Evolutionary conservation across 2,888 invertebrate genomes (phyloP).

Genomic region (Globia sparganii): DNA sequence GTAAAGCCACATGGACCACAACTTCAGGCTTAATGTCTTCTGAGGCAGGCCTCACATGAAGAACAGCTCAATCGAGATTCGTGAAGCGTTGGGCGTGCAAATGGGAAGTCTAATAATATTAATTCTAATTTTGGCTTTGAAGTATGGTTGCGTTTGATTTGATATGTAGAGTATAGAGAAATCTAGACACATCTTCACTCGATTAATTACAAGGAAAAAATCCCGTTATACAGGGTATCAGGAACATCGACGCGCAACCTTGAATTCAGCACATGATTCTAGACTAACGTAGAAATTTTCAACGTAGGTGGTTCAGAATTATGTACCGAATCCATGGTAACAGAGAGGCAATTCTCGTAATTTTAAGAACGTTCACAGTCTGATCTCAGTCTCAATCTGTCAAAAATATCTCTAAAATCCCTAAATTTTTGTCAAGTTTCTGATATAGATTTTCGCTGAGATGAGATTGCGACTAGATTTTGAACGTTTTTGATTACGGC

Average conservation of each 20-base stretch:
- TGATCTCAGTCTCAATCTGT: no score
- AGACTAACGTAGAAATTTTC: background rate
- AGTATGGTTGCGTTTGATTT: constrained; percentile 2
- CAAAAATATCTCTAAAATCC: no score
- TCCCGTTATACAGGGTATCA: background rate
- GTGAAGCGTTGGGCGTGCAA: background rate
- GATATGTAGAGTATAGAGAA: background rate
- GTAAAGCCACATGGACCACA: background rate
- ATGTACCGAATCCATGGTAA: background rate
- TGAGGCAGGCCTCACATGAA: background rate
- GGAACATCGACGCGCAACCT: background rate
- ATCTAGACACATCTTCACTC: background rate
- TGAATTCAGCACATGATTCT: background rate
- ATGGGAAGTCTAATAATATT: background rate
- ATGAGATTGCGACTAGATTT: no score
- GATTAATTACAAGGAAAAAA: background rate
- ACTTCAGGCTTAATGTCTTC: background rate
- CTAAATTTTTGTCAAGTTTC: no score
- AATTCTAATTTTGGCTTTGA: background rate
- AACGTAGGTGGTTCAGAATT: background rate
- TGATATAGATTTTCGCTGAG: no score
- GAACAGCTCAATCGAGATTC: background rate
- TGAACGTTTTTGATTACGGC: no score
- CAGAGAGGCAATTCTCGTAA: no score
- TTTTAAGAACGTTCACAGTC: no score